Evolutionary conservation across 1,140 invertebrate genomes (phyloP).

Genomic region (Heliconius melpomene): DNA sequence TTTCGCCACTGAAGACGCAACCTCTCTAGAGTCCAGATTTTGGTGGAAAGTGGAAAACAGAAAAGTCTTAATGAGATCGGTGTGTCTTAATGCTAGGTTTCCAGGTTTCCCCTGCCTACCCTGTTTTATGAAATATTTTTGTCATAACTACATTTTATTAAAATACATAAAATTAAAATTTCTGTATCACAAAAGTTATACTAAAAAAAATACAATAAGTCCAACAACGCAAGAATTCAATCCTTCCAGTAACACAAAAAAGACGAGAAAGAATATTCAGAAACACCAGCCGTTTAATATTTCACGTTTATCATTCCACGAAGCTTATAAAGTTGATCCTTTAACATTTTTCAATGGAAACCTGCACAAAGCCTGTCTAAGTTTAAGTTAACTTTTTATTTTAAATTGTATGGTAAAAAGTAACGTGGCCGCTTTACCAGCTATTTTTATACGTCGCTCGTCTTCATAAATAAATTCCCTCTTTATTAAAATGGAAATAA

Average conservation of each 20-base stretch:
- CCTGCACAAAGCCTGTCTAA: neutral
- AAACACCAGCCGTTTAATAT: neutral
- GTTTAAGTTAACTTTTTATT: neutral
- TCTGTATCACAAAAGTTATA: neutral
- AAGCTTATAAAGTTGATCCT: neutral
- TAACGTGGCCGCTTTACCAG: neutral
- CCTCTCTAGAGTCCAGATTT: no score
- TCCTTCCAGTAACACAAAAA: neutral
- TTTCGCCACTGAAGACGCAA: no score
- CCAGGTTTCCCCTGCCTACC: no score
- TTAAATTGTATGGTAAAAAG: neutral
- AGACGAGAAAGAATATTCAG: neutral
- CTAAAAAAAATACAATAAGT: neutral
- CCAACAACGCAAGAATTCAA: neutral
- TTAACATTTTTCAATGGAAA: neutral
- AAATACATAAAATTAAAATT: no score
- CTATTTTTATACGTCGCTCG: neutral
- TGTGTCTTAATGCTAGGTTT: no score
- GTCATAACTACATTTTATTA: no score
- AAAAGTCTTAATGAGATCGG: no score
- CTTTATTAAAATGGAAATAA: neutral
- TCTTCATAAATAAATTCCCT: neutral
- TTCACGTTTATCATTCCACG: constrained; percentile 1
- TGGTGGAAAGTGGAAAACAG: no score
- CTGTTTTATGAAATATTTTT: no score